Percentiles rank a stretch among this genome's conserved stretches.
Evolutionary conservation across 2,113 vertebrate species (phyloP).

Genomic region (Myotis lucifugus): DNA sequence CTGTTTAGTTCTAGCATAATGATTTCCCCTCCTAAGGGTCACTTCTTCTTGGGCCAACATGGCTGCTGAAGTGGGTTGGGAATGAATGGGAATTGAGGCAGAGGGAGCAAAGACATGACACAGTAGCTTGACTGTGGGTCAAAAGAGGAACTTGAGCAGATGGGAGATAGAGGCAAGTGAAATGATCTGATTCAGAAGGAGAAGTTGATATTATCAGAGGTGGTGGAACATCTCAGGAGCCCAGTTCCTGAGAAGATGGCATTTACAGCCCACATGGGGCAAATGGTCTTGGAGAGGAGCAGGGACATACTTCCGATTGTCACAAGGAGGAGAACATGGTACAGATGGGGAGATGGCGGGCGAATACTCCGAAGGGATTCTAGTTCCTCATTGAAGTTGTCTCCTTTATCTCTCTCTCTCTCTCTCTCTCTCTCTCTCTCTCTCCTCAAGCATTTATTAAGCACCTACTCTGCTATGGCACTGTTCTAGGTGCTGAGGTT

Average conservation of each 20-base stretch:
- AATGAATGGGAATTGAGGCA: background rate
- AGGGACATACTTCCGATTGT: background rate
- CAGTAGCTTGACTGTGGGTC: background rate
- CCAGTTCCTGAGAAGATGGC: background rate
- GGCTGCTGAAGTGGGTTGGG: background rate
- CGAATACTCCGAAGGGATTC: background rate
- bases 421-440: background rate
- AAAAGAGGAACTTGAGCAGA: background rate
- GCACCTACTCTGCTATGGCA: background rate
- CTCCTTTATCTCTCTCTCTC: background rate
- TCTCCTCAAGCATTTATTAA: background rate
- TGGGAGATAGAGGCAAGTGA: background rate
- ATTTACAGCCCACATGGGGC: background rate
- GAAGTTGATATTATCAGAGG: background rate
- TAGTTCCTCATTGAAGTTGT: background rate
- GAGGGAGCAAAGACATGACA: background rate
- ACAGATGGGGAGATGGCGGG: background rate
- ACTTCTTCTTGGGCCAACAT: background rate
- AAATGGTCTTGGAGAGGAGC: background rate
- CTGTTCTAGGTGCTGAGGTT: background rate
- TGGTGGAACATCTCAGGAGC: background rate
- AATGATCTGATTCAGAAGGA: background rate
- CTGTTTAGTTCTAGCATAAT: background rate
- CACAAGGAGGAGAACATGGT: background rate
- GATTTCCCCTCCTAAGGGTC: background rate